Evolutionary conservation across 2,888 invertebrate species (phyloP), one percentile per base, ranked within the genome.

Genomic region (Tyria jacobaeae): DNA sequence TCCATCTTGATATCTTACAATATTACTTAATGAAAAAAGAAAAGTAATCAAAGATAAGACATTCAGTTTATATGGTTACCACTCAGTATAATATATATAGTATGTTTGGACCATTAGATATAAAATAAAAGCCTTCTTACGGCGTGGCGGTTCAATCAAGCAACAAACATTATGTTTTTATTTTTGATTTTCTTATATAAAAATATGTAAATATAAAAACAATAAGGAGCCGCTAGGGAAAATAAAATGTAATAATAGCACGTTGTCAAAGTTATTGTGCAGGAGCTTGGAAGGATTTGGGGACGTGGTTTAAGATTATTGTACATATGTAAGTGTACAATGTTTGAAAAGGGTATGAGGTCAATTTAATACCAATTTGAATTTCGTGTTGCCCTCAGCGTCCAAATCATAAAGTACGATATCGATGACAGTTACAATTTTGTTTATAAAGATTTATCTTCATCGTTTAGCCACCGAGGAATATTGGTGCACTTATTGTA

Each of bases 151-250:
- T 85, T 89, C 91, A 91, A 92, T 91, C 91, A 89, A 86, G 88
- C 88, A 87, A 85, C 85, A 86, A 83, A 87, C 87, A 88, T 90
- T 89, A 87, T 86, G 78, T 83, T 89, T 90, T 91, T 91, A 91
- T 89, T 83, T 87, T 82, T 89, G 86, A 90, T 91, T 89, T 88
- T 84, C 84, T 87, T 85, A 83, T 86, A 90, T 87, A 88, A 89
- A 88, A 87, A 89, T 86, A n/a, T n/a, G n/a, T n/a, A 87, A 83
- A 83, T 87, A 89, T 90, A 88, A 91, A 90, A 91, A 91, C 92
- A 92, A 92, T 92, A 91, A 91, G 90, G 84, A 86, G 85, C 82
- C 82, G 85, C 79, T 80, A 83, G 79, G 84, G 84, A 85, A 85
- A 90, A 91, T 91, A 91, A 91, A 89, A 90, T 88, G 89, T 89